Base-by-base conservation (phyloP, 2,113 vertebrate genomes). In the Vimba vimba region DNA sequence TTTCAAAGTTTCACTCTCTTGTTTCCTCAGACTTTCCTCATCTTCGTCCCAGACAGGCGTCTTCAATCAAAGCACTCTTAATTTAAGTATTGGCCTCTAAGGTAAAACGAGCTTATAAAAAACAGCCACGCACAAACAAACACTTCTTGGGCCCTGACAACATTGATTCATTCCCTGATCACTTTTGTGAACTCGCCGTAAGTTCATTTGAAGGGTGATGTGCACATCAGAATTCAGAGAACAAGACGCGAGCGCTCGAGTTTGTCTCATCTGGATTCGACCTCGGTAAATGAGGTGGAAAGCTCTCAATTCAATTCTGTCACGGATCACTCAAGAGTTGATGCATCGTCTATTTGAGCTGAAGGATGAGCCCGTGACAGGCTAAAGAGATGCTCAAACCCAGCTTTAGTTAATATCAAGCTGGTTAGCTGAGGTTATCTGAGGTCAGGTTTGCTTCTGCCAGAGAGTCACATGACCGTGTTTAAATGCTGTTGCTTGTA, bases 391-490 rank as follows among this genome's bases (percentile, higher is more conserved):
- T n/a, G 64, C 30, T 25, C 52, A 84, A 8, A 8, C 52, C 11
- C 12, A 3, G 5, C 36, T 60, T 27, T 79, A 60, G 59, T 60
- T 79, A 36, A 79, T 60, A 43, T 62, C 55, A 43, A 59, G 77
- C 84, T 88, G 39, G 39, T 87, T 84, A 86, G 62, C 27, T 85
- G 80, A 89, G 52, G 39, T 86, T 83, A 86, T 66, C 30, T 84
- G 73, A 89, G 88, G 66, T 36, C 8, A 19, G 66, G 17, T 69
- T 36, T 10, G 13, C 13, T 12, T 47, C 45, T 47, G 45, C 11
- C 47, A 4, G 30, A 10, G 17, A 55, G 33, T 69, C 36, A 36
- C 30, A 69, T 69, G 68, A 7, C 62, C 0, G 8, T 39, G 33
- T 39, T 39, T 23, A 3, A 23, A 23, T 39, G 66, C 9, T 11